These are phyloP conservation scores for Athetis lepigone DNA, from an alignment of 2,888 invertebrate genomes.

Conservation along the genomic window DNA sequence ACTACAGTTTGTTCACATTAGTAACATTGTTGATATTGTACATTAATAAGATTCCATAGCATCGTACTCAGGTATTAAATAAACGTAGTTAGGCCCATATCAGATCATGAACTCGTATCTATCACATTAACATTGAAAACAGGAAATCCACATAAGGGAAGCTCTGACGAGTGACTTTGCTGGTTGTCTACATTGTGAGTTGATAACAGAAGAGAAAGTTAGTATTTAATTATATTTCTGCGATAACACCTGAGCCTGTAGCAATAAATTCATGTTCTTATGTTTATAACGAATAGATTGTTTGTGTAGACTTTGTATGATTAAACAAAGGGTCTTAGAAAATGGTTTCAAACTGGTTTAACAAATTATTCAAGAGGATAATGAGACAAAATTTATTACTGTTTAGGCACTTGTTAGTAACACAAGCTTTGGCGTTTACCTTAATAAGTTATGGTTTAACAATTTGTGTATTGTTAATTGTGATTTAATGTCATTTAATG, in stretches of 20 bases:
- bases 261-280: constrained; percentile 81
- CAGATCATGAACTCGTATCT: constrained; percentile 53
- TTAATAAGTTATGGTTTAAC: no score
- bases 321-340: constrained; percentile 11
- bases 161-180: constrained; percentile 60
- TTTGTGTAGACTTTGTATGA: constrained; percentile 33
- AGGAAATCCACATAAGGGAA: constrained; percentile 75
- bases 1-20: constrained; percentile 40
- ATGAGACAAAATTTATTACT: neutral
- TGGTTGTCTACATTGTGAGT: constrained; percentile 57
- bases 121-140: constrained; percentile 61
- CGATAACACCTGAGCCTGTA: constrained; percentile 79
- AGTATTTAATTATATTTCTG: constrained; percentile 72
- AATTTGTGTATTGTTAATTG: no score
- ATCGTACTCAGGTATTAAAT: constrained; percentile 36
- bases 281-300: constrained; percentile 49
- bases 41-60: constrained; percentile 42
- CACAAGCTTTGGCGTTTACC: no score
- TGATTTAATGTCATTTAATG: no score
- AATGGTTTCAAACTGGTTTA: constrained; percentile 17
- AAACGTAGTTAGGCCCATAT: constrained; percentile 36
- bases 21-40: constrained; percentile 49
- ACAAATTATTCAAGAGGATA: neutral
- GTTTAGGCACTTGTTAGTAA: neutral
- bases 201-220: constrained; percentile 69